These are phyloP conservation scores for Microtus pennsylvanicus DNA, from an alignment of 2,113 vertebrate species.

Conservation along the genomic window DNA sequence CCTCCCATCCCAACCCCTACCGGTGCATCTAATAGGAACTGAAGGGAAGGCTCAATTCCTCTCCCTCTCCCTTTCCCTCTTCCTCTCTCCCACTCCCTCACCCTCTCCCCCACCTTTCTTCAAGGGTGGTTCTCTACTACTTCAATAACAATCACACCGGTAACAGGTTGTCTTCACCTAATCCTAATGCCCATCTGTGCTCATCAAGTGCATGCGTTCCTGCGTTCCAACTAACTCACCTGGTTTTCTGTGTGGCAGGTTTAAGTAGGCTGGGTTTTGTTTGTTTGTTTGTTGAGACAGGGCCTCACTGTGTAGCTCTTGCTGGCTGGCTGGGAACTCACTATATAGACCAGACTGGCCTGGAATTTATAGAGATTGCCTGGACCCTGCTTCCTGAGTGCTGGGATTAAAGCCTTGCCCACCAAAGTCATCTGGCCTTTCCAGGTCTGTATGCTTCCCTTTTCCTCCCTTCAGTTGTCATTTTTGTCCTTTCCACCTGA, in stretches of 20 bases:
- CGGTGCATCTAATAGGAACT: not conserved
- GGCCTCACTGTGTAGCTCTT: not conserved
- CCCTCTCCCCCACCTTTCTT: not conserved
- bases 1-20: not conserved
- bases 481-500: not conserved
- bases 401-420: not conserved
- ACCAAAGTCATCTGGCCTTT: not conserved
- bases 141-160: not conserved
- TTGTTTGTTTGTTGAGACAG: not conserved
- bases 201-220: not conserved
- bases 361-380: not conserved
- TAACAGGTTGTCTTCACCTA: not conserved
- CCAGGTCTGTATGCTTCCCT: not conserved
- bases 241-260: not conserved
- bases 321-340: not conserved
- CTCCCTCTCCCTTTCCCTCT: too few relatives aligned
- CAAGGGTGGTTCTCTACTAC: not conserved
- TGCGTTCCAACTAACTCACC: not conserved
- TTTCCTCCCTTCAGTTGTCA: not conserved
- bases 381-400: not conserved
- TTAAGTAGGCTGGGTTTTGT: not conserved
- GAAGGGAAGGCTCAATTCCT: not conserved
- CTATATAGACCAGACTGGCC: not conserved
- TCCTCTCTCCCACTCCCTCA: not conserved
- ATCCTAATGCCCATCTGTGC: not conserved